Conservation (phyloP, 2,888 invertebrate species). For the Eilema depressum region DNA sequence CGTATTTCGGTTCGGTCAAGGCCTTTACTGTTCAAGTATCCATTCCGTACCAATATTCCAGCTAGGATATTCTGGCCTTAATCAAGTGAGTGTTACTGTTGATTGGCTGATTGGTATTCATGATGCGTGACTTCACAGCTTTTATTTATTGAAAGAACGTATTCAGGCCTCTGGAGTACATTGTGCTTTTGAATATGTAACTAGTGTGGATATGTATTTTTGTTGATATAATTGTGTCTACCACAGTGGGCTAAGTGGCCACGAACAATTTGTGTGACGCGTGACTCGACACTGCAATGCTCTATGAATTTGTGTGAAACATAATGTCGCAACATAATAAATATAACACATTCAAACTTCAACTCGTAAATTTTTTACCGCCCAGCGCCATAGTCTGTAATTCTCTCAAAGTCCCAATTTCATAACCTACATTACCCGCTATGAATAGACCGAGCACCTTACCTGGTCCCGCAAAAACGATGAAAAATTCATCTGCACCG, state of each 20-base stretch:
- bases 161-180: neutral
- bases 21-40: neutral
- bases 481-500: constrained; percentile 38
- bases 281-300: neutral
- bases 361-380: neutral
- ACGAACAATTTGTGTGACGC: neutral
- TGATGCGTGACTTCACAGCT: constrained; percentile 1
- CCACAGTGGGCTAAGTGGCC: too few relatives aligned
- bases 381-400: neutral
- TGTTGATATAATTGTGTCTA: neutral
- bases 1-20: neutral
- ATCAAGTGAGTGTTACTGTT: constrained; percentile 14
- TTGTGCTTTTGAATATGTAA: neutral
- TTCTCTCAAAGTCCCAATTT: neutral
- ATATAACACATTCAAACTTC: neutral
- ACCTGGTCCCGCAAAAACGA: constrained; percentile 15
- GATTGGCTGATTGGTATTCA: constrained; percentile 21
- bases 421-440: constrained; percentile 9
- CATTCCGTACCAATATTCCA: neutral
- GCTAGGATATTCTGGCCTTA: constrained; percentile 1
- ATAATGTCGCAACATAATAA: neutral
- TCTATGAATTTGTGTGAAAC: neutral
- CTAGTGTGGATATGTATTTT: neutral
- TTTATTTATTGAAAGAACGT: constrained; percentile 12
- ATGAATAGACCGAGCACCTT: constrained; percentile 19